These are phyloP conservation scores for Ceryle rudis DNA, from an alignment of 2,797 vertebrate genomes.

Conservation along the genomic window DNA sequence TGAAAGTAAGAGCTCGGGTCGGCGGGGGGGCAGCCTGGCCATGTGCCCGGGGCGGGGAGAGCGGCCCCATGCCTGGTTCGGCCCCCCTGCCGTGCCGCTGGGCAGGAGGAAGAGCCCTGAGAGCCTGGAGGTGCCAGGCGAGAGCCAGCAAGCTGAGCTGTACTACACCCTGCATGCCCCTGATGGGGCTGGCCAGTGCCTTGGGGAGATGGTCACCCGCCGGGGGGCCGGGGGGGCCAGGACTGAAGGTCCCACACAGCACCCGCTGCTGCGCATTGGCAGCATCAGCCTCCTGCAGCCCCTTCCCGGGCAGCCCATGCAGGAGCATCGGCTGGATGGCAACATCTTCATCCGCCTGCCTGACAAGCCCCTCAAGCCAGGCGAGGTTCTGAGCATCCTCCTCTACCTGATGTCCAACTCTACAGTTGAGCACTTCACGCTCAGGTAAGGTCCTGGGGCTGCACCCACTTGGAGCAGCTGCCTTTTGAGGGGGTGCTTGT, in stretches of 20 bases:
- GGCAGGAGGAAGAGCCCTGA: conserved; percentile 85
- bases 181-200: conserved; percentile 84
- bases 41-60: conserved; percentile 93
- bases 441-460: conserved; percentile 80
- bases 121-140: conserved; percentile 80
- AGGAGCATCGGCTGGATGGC: conserved; percentile 91
- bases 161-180: conserved; percentile 94
- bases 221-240: conserved; percentile 71
- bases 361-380: conserved; percentile 90
- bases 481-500: accelerated
- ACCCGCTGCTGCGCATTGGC: conserved; percentile 94
- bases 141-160: conserved; percentile 91
- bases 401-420: conserved; percentile 94
- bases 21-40: conserved; percentile 90
- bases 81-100: conserved; percentile 83
- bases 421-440: conserved; percentile 93
- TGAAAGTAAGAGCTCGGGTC: conserved; percentile 93
- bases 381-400: conserved; percentile 89
- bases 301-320: conserved; percentile 83
- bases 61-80: conserved; percentile 93
- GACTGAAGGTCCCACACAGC: conserved; percentile 88
- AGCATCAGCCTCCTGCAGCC: conserved; percentile 94
- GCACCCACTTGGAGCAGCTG: accelerated
- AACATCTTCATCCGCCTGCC: conserved; percentile 94
- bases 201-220: conserved; percentile 75